phyloP scores from a whole-genome alignment of 1,140 invertebrate species.

The Periplaneta americana region DNA sequence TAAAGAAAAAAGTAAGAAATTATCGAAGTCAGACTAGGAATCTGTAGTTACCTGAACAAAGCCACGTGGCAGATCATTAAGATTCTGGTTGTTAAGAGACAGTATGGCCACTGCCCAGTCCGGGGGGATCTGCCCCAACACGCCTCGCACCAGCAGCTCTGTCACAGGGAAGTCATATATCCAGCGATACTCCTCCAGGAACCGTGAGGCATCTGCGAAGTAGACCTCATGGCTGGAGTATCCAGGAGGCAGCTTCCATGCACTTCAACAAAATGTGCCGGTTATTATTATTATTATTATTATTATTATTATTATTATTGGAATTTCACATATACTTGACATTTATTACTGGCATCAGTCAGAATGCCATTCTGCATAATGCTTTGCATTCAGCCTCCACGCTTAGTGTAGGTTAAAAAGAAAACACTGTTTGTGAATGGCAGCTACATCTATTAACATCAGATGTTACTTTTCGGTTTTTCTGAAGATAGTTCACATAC shows the following conservation, averaged over 20 bases:
- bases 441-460: too few relatives aligned
- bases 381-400: too few relatives aligned
- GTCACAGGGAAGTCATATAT: constrained; percentile 61
- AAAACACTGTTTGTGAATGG: too few relatives aligned
- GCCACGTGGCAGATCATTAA: constrained; percentile 37
- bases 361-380: too few relatives aligned
- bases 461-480: too few relatives aligned
- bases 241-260: background rate
- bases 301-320: too few relatives aligned
- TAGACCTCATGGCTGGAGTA: constrained; percentile 37
- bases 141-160: constrained; percentile 49
- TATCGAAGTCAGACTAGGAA: too few relatives aligned
- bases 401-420: too few relatives aligned
- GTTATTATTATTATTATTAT: background rate
- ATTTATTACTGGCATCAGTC: too few relatives aligned
- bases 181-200: constrained; percentile 56
- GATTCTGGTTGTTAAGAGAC: constrained; percentile 37
- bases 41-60: constrained; percentile 13
- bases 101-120: constrained; percentile 43
- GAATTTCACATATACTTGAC: too few relatives aligned
- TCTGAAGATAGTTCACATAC: too few relatives aligned
- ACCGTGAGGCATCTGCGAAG: constrained; percentile 47
- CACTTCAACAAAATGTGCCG: background rate
- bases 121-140: constrained; percentile 46
- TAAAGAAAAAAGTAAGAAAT: too few relatives aligned